Evolutionary conservation across 2,113 vertebrate species (phyloP), one percentile per base, ranked within the genome.

Genomic region (Speoplatyrhinus poulsoni): DNA sequence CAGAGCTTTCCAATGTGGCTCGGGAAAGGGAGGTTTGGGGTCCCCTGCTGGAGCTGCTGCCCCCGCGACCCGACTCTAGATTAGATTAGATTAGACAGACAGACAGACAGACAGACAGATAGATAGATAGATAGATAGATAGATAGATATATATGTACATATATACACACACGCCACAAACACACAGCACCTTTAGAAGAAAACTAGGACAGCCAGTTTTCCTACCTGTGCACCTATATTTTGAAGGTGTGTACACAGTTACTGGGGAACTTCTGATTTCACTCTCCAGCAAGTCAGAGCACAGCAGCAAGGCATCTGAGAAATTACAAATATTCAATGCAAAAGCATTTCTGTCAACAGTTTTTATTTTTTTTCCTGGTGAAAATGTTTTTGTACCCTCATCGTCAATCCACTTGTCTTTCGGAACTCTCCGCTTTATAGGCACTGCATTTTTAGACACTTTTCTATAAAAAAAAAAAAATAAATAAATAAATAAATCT

Each of bases 211-310:
- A 61, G 33, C 33, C 19, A 10, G 7, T 59, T 48, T 36, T 73
- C 63, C 13, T 71, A 90, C 91, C 89, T 84, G 77, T 78, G 72
- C 91, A 92, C 1, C 90, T 80, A 49, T 54, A 58, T 53, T 55
- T 49, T 70, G 46, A 60, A 12, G 11, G 36, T 32, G 75, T 61
- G 4, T 15, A 49, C 67, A 75, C 36, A 32, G 68, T 56, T 3
- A 16, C 41, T 62, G 64, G 65, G 15, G 63, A 67, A 54, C 46
- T 46, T 16, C 55, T 62, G 50, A 80, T 85, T 60, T 85, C 73
- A 63, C 13, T 10, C 3, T 71, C 58, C 49, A 86, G 63, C 5
- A 84, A 57, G 62, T 85, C 89, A 72, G 70, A 79, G 67, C 58
- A 88, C 36, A 76, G n/a, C 56, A 65, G 69, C 57, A 88, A 53